Evolutionary conservation across 1,140 invertebrate genomes (phyloP), one percentile per base, ranked within the genome.

Genomic region (Palaemon carinicauda): DNA sequence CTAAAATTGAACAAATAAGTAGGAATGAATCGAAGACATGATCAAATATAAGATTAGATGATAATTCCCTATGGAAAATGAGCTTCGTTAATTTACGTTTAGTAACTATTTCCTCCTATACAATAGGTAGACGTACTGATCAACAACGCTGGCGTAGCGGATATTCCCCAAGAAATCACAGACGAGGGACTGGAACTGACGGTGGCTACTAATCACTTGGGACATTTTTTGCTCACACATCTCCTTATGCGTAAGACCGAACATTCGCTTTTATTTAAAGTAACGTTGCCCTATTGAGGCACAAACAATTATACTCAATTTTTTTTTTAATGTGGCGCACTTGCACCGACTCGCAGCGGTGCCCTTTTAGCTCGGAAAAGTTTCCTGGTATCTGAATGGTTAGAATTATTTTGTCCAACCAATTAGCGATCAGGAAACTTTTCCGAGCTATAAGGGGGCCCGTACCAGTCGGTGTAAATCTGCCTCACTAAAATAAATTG

Each of bases 111-210:
- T 10, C 24, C 65, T 69, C 14, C 29, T 29, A 1, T 1, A 53
- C 1, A 17, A 19, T 29, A 80, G 78, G 54, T 80, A 9, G 78
- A 80, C 33, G 78, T 80, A 1, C 53, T 80, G 3, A 33, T 80
- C n/a, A 80, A 80, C 53, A 77, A 80, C 19, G 78, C 54, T 19
- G 78, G 51, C 0, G 78, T 80, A 9, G 78, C 78, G 2, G 78
- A 80, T 53, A 1, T 80, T 4, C 78, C 78, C 19, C 54, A 33
- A 27, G 29, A 31, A 27, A 17, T 69, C 65, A 69, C 65, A 69
- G 29, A 69, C 5, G 65, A 69, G 24, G 65, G 65, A 15, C n/a
- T 69, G 24, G 65, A 69, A 31, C 29, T 69, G 0, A 29, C 65
- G 0, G 65, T 69, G 24, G 65, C 65, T 24, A 69, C 65, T 15